Evolutionary conservation across 2,888 invertebrate genomes (phyloP).

Genomic region (Erebia epiphron): DNA sequence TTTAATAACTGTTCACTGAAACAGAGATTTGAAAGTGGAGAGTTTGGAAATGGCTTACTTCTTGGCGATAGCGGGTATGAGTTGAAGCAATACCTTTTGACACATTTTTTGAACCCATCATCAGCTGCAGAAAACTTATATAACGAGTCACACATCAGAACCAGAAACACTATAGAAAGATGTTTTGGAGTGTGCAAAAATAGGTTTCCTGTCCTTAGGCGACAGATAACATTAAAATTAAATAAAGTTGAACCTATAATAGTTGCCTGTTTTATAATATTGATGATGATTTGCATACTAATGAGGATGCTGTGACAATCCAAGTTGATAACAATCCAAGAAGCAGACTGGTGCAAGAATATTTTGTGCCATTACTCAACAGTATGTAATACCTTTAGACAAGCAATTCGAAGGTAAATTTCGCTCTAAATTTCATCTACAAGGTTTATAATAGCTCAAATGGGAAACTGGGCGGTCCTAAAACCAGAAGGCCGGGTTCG

Average conservation of each 20-base stretch:
- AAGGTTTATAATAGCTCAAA: no score
- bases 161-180: neutral
- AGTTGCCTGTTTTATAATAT: neutral
- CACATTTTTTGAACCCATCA: neutral
- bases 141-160: neutral
- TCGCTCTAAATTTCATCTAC: no score
- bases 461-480: no score
- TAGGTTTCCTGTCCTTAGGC: neutral
- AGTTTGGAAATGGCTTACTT: neutral
- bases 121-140: conserved; percentile 5
- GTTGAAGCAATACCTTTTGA: neutral
- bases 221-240: conserved; percentile 1
- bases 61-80: neutral
- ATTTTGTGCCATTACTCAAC: no score
- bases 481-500: no score
- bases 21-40: neutral
- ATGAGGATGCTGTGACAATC: no score
- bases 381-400: no score
- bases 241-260: neutral
- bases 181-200: neutral
- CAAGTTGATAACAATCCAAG: no score
- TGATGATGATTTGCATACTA: no score
- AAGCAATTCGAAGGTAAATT: no score
- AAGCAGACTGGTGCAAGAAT: no score
- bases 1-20: no score